phyloP scores from a whole-genome alignment of 2,888 invertebrate species.

The Drosophila macrospina region DNA sequence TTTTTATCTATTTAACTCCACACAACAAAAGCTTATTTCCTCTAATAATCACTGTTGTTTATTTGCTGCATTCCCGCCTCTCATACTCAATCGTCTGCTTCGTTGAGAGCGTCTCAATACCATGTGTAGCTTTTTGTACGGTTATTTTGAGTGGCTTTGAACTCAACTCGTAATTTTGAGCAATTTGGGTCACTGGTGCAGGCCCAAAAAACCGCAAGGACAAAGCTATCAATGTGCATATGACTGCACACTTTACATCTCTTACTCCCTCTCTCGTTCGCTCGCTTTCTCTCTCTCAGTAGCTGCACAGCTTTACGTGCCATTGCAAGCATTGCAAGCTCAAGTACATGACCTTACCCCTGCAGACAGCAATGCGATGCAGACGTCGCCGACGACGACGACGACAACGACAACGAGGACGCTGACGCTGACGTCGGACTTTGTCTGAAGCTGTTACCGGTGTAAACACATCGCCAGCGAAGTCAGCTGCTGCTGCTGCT shows the following conservation, averaged over 20 bases:
- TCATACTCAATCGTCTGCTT: background rate
- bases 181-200: constrained; percentile 70
- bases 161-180: constrained; percentile 47
- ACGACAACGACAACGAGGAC: background rate
- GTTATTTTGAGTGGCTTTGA: constrained; percentile 53
- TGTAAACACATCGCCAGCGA: constrained; percentile 21
- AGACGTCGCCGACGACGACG: constrained; percentile 11
- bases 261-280: constrained; percentile 6
- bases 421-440: constrained; percentile 18
- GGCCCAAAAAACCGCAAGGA: constrained; percentile 62
- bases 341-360: constrained; percentile 81
- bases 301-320: constrained; percentile 57
- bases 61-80: background rate
- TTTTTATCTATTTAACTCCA: too few species aligned
- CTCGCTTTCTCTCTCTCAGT: background rate
- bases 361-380: constrained; percentile 57
- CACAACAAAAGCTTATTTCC: too few species aligned
- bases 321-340: constrained; percentile 71
- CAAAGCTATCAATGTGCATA: constrained; percentile 57
- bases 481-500: constrained; percentile 14
- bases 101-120: background rate
- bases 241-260: constrained; percentile 39
- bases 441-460: constrained; percentile 44
- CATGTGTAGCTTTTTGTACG: constrained; percentile 9
- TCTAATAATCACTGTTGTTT: background rate